Conservation (phyloP, 2,888 invertebrate species). For the Pimpla rufipes region DNA sequence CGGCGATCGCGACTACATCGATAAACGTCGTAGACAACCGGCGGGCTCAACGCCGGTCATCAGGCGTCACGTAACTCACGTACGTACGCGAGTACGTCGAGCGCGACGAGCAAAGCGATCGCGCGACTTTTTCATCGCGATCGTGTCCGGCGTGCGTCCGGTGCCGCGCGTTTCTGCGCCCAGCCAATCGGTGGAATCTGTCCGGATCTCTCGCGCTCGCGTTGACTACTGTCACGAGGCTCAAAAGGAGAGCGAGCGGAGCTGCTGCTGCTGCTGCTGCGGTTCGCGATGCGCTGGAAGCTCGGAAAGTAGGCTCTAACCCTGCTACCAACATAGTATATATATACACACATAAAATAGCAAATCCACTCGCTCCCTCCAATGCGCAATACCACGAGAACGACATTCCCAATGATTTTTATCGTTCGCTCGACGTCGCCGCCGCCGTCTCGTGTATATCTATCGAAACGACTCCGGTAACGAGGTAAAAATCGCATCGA, state of each 20-base stretch:
- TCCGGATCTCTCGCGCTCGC: slow-evolving; percentile 38
- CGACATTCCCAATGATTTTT: slow-evolving; percentile 80
- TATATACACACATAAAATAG: not conserved
- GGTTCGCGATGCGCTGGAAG: slow-evolving; percentile 55
- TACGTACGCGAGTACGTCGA: slow-evolving; percentile 73
- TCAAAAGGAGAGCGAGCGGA: slow-evolving; percentile 63
- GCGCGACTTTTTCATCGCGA: slow-evolving; percentile 55
- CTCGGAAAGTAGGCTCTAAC: slow-evolving; percentile 76
- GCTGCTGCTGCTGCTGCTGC: slow-evolving; percentile 58
- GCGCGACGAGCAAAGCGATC: slow-evolving; percentile 43
- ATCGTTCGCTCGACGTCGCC: slow-evolving; percentile 59
- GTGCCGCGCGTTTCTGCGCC: slow-evolving; percentile 9
- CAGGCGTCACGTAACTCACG: slow-evolving; percentile 82
- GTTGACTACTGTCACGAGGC: slow-evolving; percentile 52
- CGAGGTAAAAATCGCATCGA: slow-evolving; percentile 69
- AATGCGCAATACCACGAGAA: slow-evolving; percentile 47
- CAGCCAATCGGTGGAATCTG: slow-evolving; percentile 49
- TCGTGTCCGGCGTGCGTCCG: slow-evolving; percentile 46
- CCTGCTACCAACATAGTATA: slow-evolving; percentile 5
- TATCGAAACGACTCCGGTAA: slow-evolving; percentile 62
- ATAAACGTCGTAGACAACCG: slow-evolving; percentile 39
- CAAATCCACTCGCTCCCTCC: slow-evolving; percentile 23
- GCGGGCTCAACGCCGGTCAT: not conserved
- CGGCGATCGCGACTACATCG: slow-evolving; percentile 21
- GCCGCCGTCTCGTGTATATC: slow-evolving; percentile 48